Conservation (phyloP, 2,888 invertebrate species). For the Scrobipalpa costella region DNA sequence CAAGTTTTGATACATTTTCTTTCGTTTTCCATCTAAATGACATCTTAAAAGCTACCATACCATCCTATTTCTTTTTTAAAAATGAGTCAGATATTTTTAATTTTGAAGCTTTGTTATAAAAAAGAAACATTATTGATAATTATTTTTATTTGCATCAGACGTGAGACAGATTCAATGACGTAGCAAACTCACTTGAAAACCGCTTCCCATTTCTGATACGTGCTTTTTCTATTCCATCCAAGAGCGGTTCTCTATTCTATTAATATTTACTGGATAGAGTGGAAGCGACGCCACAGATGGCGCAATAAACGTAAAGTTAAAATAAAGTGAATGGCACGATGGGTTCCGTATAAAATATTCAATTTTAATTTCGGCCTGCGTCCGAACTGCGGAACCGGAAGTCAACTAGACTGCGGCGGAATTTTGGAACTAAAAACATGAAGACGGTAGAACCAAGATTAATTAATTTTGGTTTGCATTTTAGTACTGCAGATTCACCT, state of each 20-base stretch:
- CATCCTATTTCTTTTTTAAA: too few species aligned
- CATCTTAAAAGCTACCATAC: too few species aligned
- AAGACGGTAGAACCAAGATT: not conserved
- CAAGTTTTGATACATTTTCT: too few species aligned
- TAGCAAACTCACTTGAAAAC: too few species aligned
- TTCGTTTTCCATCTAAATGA: too few species aligned
- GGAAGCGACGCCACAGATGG: slow-evolving; percentile 5
- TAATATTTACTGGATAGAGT: slow-evolving; percentile 19
- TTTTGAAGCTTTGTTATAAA: too few species aligned
- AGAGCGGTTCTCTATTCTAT: not conserved
- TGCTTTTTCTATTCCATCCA: not conserved
- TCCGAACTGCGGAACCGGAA: not conserved
- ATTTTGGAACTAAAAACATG: not conserved
- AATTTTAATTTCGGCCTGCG: slow-evolving; percentile 21
- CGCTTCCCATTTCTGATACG: too few species aligned
- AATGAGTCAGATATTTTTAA: too few species aligned
- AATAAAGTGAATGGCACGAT: slow-evolving; percentile 21
- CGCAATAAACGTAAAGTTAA: slow-evolving; percentile 21
- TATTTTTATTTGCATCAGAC: too few species aligned
- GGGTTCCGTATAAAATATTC: slow-evolving; percentile 23
- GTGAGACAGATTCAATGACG: too few species aligned
- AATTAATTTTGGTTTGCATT: not conserved
- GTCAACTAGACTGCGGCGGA: not conserved
- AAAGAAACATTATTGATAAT: too few species aligned
- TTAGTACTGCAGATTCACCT: too few species aligned